phyloP scores from a whole-genome alignment of 2,888 invertebrate species.

The Lithophane semibrunnea region DNA sequence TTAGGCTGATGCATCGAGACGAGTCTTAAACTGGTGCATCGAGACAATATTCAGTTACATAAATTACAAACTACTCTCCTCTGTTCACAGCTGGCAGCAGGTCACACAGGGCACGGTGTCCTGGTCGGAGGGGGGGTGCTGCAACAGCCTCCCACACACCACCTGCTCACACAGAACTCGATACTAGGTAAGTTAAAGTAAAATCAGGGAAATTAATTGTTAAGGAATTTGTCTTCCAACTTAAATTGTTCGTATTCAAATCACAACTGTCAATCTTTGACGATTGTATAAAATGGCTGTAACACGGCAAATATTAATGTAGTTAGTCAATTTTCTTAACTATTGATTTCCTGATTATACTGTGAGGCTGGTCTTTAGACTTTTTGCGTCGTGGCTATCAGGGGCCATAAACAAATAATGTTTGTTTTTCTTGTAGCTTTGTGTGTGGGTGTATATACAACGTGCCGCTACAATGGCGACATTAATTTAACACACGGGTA shows the following conservation, averaged over 20 bases:
- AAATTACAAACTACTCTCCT: background rate
- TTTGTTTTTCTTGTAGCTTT: background rate
- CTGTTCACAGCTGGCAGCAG: conserved; percentile 77
- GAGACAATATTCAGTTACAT: no score
- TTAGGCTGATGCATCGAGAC: background rate
- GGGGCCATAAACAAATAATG: background rate
- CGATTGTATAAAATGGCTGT: no score
- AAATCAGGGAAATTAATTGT: background rate
- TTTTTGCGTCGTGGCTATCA: background rate
- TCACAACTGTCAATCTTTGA: background rate
- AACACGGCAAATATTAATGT: background rate
- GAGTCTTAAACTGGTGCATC: no score
- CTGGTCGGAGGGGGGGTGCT: conserved; percentile 84
- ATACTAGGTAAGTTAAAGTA: conserved; percentile 79
- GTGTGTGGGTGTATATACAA: background rate
- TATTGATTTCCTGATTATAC: background rate
- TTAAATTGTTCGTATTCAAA: background rate
- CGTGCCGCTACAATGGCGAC: no score
- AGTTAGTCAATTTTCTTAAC: no score
- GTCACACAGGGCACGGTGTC: conserved; percentile 83
- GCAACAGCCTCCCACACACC: conserved; percentile 87
- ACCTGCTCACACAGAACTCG: conserved; percentile 85
- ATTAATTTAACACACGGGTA: no score
- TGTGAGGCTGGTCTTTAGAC: no score
- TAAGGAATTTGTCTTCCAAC: background rate